Conservation (phyloP, 64 coral and sea anemone genomes). For the Pachyseris speciosa region DNA sequence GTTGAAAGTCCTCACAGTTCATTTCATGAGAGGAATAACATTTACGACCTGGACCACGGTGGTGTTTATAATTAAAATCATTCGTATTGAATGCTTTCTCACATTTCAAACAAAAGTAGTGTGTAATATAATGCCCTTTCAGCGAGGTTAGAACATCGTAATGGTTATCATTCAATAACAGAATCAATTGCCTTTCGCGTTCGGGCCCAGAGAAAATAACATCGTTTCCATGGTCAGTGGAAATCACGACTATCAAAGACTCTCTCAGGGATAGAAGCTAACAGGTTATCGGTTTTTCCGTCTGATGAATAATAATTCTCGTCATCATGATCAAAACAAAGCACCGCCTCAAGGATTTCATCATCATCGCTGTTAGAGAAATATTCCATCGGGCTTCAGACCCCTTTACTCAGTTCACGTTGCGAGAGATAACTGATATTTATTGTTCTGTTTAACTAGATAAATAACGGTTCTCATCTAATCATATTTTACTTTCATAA, state of each 20-base stretch:
- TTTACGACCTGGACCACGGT: background rate
- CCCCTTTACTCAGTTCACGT: too few species aligned
- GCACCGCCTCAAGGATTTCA: too few species aligned
- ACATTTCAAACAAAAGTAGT: background rate
- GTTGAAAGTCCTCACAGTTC: background rate
- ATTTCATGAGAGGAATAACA: background rate
- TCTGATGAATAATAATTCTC: too few species aligned
- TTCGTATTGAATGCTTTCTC: slow-evolving; percentile 39
- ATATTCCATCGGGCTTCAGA: too few species aligned
- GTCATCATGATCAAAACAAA: too few species aligned
- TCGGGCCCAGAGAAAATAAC: background rate
- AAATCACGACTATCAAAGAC: background rate
- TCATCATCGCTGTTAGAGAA: too few species aligned
- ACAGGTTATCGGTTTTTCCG: too few species aligned
- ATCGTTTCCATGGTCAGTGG: background rate
- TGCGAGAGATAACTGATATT: too few species aligned
- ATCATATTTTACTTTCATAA: too few species aligned
- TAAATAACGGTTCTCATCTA: too few species aligned
- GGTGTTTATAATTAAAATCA: background rate
- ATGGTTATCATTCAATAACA: background rate
- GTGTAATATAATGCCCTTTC: background rate
- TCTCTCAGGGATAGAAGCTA: too few species aligned
- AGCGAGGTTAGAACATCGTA: background rate
- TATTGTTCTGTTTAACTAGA: too few species aligned
- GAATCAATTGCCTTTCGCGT: background rate